A percentile compares a stretch with the other conserved stretches of the same genome.
These are phyloP conservation scores for Tachuris rubrigastra DNA, from an alignment of 2,113 vertebrate genomes.

Conservation along the genomic window DNA sequence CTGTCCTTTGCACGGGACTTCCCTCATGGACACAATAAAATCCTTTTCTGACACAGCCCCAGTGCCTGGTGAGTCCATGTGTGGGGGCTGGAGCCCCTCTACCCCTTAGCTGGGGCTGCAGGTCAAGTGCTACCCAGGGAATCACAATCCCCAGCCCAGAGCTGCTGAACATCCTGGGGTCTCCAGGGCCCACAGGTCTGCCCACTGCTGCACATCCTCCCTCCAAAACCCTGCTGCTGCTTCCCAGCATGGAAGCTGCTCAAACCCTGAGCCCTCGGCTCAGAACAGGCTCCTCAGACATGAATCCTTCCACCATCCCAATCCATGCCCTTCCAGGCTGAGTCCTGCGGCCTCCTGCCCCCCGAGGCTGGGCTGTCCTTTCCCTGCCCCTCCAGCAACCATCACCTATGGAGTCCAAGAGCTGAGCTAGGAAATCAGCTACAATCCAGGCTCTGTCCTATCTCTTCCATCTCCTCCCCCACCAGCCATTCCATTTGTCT, in stretches of 20 bases:
- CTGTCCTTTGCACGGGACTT: neutral
- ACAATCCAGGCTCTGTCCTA: neutral
- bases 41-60: neutral
- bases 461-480: neutral
- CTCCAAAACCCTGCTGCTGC: neutral
- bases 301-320: rapidly evolving
- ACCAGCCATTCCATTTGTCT: neutral
- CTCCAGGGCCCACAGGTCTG: neutral
- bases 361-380: neutral
- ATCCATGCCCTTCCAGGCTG: neutral
- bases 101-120: neutral
- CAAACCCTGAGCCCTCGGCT: rapidly evolving
- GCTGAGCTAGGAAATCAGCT: neutral
- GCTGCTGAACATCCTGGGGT: neutral
- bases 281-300: rapidly evolving
- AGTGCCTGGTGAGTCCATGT: neutral
- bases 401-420: neutral
- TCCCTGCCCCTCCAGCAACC: neutral
- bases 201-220: rapidly evolving
- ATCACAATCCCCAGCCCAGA: rapidly evolving
- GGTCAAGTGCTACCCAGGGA: rapidly evolving
- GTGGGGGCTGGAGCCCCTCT: neutral
- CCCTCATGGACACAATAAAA: neutral
- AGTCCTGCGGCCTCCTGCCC: neutral
- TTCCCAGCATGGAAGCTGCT: neutral